Base-by-base conservation (phyloP, 2,113 vertebrate species). In the Leucosticte australis region DNA sequence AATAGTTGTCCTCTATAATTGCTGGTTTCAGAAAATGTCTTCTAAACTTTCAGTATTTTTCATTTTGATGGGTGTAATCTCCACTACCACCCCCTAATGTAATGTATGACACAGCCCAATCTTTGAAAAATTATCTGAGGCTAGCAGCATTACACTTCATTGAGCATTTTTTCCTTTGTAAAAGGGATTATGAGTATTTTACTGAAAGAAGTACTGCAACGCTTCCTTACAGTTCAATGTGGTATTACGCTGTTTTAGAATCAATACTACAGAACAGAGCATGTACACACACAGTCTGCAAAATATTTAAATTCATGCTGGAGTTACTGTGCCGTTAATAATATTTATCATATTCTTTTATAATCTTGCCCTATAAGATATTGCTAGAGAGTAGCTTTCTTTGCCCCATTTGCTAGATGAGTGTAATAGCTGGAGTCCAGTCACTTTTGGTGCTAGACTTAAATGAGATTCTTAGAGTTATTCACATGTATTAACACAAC, bases 361-460 rank as follows among this genome's bases (percentile, higher is more conserved):
- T 76, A 73, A 63, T 53, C 42, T 62, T 83, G 37, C 85, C 33
- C 30, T 50, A 6, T 76, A 81, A 94, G 31, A 83, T 50, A 42
- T 26, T 76, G 18, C 30, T 23, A 60, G 26, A 67, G 39, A 83
- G 59, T 73, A 83, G 59, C 47, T 96, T 84, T 94, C 56, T 46
- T 81, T 94, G 83, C 73, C 87, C 64, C 80, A 79, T 95, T 97
- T 94, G 59, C 41, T 65, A 90, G 41, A 76, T 59, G 44, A 93
- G 15, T 75, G 10, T 69, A 46, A 76, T 85, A 86, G 21, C 56
- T 73, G 15, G n/a, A 89, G 67, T 90, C 74, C 59, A 67, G 70
- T 88, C 30, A 74, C 53, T 78, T 91, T 88, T 86, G 56, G 55
- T 92, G 62, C 44, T 82, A 60, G 31, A 82, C n/a, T 82, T 69